A percentile compares a stretch with the other conserved stretches of the same genome.
phyloP scores from a whole-genome alignment of 1,140 invertebrate species.

The Campoletis sonorensis region DNA sequence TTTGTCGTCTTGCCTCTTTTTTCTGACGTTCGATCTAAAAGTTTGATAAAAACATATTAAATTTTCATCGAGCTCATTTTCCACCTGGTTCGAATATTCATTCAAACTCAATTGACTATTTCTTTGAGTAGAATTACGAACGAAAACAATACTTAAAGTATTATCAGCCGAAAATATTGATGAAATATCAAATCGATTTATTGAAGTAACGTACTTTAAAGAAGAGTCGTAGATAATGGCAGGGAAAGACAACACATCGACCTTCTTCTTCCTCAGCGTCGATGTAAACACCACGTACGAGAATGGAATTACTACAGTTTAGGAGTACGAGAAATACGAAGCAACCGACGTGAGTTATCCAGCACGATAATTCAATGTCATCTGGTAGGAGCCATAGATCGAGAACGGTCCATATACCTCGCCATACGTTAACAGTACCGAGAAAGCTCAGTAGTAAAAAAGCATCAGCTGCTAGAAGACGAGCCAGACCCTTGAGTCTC shows the following conservation, averaged over 20 bases:
- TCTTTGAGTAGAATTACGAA: too few relatives aligned
- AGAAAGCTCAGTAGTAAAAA: conserved; percentile 87
- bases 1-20: conserved; percentile 71
- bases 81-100: too few relatives aligned
- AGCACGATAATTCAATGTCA: conserved; percentile 84
- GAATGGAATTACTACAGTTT: conserved; percentile 89
- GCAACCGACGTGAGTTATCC: conserved; percentile 85
- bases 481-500: conserved; percentile 80
- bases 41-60: conserved; percentile 16
- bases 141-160: too few relatives aligned
- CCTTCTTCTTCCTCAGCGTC: conserved; percentile 88
- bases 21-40: conserved; percentile 73
- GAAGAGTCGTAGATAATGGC: conserved; percentile 87
- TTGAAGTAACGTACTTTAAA: conserved; percentile 78
- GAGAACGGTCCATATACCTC: conserved; percentile 88
- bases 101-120: too few relatives aligned
- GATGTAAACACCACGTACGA: conserved; percentile 90
- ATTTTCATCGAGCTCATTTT: background rate
- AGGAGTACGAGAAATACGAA: conserved; percentile 85
- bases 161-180: too few relatives aligned
- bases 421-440: conserved; percentile 91
- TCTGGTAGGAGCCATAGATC: conserved; percentile 90
- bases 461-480: conserved; percentile 84
- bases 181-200: background rate
- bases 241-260: conserved; percentile 88